These are phyloP conservation scores for Halcyon senegalensis DNA, from an alignment of 2,113 vertebrate species.

Conservation along the genomic window DNA sequence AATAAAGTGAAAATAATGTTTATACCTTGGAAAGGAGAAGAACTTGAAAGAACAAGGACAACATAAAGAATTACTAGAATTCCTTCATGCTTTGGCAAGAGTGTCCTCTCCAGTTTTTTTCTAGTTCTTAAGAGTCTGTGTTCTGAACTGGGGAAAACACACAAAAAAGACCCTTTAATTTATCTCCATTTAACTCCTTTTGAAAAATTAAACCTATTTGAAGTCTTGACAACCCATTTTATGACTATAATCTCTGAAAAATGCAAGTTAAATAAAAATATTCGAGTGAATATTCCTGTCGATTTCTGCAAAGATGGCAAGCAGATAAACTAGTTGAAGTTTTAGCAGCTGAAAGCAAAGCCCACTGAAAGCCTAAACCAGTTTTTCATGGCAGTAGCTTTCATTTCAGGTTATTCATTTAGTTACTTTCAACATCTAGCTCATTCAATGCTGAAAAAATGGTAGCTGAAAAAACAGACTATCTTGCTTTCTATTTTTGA, in stretches of 20 bases:
- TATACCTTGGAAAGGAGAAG: neutral
- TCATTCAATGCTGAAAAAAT: neutral
- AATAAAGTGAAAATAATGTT: neutral
- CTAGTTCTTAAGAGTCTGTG: neutral
- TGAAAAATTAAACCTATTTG: neutral
- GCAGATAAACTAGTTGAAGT: neutral
- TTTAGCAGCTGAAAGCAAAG: neutral
- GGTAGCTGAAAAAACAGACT: neutral
- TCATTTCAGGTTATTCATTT: slow-evolving; percentile 1
- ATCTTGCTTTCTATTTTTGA: neutral
- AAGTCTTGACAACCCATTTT: neutral
- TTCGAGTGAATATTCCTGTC: neutral
- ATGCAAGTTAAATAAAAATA: neutral
- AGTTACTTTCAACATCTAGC: neutral
- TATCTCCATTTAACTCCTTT: neutral
- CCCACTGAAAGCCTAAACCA: neutral
- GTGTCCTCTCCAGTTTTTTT: neutral
- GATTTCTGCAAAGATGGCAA: neutral
- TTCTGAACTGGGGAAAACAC: neutral
- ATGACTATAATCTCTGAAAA: neutral
- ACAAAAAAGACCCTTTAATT: neutral
- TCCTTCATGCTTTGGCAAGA: neutral
- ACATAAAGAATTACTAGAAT: neutral
- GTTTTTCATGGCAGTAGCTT: neutral
- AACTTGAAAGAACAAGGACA: neutral